A percentile compares a stretch with the other conserved stretches of the same genome.
These are phyloP conservation scores for Netelia melanura DNA, from an alignment of 2,888 invertebrate species.

Conservation along the genomic window DNA sequence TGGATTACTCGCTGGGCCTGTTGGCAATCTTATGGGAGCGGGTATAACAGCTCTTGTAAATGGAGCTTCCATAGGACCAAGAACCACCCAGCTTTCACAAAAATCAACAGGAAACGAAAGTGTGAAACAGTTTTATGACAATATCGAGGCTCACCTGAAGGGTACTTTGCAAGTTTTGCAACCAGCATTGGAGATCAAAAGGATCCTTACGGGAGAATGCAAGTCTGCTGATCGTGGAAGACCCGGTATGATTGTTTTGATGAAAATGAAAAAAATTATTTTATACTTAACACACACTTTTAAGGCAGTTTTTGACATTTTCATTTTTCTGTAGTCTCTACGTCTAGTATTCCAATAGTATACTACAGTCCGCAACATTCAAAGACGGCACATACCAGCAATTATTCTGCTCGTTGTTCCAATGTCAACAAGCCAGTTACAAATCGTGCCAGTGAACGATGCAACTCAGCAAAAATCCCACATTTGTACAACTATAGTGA, in stretches of 20 bases:
- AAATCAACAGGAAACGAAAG: conserved; percentile 30
- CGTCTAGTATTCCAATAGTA: conserved; percentile 17
- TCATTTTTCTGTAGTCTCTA: conserved; percentile 27
- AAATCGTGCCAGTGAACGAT: neutral
- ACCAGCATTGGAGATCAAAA: conserved; percentile 69
- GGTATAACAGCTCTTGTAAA: conserved; percentile 68
- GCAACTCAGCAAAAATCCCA: neutral
- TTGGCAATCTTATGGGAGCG: conserved; percentile 69
- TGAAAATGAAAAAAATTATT: too few species aligned
- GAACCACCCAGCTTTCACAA: conserved; percentile 21
- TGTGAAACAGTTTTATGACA: conserved; percentile 67
- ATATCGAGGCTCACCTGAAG: conserved; percentile 66
- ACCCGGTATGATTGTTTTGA: conserved; percentile 33
- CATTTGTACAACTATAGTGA: neutral
- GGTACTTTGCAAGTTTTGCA: conserved; percentile 68
- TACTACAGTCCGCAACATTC: conserved; percentile 61
- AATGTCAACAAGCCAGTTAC: neutral
- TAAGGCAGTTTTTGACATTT: neutral
- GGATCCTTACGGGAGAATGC: conserved; percentile 53
- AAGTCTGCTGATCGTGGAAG: conserved; percentile 64
- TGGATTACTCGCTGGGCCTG: conserved; percentile 65
- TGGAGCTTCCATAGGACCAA: conserved; percentile 61
- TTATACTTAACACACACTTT: too few species aligned
- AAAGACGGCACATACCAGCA: conserved; percentile 14
- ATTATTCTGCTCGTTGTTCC: conserved; percentile 20